These are phyloP conservation scores for Allacma fusca DNA, from an alignment of 2,888 invertebrate genomes.

Conservation along the genomic window DNA sequence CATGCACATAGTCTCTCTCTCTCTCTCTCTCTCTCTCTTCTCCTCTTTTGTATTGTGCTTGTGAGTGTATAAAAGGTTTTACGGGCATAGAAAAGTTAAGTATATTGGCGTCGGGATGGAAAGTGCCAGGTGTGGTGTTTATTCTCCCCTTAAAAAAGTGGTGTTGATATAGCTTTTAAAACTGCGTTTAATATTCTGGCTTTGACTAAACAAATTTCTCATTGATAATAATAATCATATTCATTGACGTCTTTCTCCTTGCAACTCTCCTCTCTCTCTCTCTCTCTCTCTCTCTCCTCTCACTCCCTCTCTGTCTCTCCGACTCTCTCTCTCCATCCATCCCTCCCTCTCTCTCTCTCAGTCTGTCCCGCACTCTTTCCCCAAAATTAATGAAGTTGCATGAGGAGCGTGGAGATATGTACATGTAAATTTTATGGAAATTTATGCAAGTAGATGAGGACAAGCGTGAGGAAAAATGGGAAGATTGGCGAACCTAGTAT, in stretches of 20 bases:
- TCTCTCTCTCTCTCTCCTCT: background rate
- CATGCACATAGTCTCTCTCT: background rate
- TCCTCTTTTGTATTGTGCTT: too few relatives aligned
- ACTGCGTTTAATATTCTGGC: constrained; percentile 40
- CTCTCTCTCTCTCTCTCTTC: too few relatives aligned
- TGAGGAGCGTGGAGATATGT: constrained; percentile 35
- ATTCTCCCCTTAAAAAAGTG: constrained; percentile 37
- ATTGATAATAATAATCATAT: constrained; percentile 43
- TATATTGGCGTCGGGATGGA: constrained; percentile 2
- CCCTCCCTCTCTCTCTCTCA: constrained; percentile 6
- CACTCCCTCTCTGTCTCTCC: background rate
- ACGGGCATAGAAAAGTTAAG: background rate
- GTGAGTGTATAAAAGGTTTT: background rate
- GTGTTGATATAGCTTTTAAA: constrained; percentile 34
- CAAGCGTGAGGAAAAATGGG: constrained; percentile 41
- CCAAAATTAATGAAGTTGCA: constrained; percentile 40
- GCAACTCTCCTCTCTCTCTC: constrained; percentile 12
- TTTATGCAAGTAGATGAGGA: constrained; percentile 45
- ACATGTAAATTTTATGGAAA: constrained; percentile 43
- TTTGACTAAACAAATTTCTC: constrained; percentile 45
- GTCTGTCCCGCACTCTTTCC: background rate
- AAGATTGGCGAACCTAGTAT: constrained; percentile 34
- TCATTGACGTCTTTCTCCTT: constrained; percentile 45
- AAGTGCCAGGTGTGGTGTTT: constrained; percentile 47
- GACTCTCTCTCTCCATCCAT: background rate